phyloP scores from a whole-genome alignment of 1,140 invertebrate species.

The Lepidurus packardi region DNA sequence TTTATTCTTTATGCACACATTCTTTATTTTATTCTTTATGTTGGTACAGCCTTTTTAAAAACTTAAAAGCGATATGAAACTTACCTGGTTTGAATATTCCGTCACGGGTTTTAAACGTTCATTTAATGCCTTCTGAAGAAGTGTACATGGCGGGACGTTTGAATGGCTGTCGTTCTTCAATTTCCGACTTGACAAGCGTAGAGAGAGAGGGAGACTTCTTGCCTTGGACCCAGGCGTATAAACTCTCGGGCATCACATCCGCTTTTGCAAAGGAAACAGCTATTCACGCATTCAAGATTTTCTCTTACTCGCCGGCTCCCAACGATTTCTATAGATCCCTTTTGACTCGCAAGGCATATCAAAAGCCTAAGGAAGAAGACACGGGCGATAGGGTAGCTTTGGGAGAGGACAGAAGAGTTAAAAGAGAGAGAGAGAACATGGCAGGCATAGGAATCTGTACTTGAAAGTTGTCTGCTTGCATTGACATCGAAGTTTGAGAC shows the following conservation, averaged over 20 bases:
- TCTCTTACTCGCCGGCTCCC: neutral
- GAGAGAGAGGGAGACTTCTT: neutral
- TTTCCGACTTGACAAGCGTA: slow-evolving; percentile 17
- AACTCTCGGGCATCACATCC: neutral
- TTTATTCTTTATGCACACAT: too few species aligned
- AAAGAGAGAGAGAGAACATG: too few species aligned
- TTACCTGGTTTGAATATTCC: neutral
- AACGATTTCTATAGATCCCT: neutral
- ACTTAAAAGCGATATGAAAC: neutral
- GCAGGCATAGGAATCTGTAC: too few species aligned
- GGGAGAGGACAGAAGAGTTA: neutral
- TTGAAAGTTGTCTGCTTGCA: too few species aligned
- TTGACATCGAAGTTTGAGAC: too few species aligned
- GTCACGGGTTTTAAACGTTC: slow-evolving; percentile 14
- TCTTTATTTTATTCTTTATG: neutral
- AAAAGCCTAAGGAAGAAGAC: too few species aligned
- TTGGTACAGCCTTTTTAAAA: neutral
- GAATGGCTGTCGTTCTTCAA: slow-evolving; percentile 12
- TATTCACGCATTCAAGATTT: slow-evolving; percentile 14
- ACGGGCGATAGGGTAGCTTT: neutral
- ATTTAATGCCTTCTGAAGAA: neutral
- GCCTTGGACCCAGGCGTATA: neutral
- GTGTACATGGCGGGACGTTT: neutral
- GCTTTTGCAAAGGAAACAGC: neutral
- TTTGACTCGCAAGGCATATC: neutral